Conservation (phyloP, 2,797 vertebrate genomes). For the Cryptoprocta ferox region DNA sequence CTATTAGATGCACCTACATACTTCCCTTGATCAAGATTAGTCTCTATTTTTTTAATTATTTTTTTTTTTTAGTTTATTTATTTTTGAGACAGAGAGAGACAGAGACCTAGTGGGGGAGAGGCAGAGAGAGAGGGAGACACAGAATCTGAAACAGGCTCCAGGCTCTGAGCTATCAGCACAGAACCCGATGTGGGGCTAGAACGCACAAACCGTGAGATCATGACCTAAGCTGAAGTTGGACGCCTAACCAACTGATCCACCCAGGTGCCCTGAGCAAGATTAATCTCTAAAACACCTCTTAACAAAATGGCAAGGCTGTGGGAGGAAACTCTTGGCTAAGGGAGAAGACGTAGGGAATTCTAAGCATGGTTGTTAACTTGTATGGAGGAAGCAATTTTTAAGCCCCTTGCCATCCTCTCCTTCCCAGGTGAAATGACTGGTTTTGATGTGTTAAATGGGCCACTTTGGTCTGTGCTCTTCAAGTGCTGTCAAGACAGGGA, state of each 20-base stretch:
- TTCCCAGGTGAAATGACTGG: not conserved
- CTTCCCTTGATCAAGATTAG: not conserved
- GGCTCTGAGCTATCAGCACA: too few species aligned
- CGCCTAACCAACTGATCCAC: too few species aligned
- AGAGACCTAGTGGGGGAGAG: too few species aligned
- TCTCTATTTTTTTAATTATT: not conserved
- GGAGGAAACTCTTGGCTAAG: not conserved
- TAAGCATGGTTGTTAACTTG: not conserved
- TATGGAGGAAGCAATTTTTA: not conserved
- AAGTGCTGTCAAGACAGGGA: not conserved
- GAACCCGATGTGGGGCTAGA: too few species aligned
- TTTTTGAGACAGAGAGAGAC: too few species aligned
- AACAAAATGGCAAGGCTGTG: not conserved
- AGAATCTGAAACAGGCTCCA: too few species aligned
- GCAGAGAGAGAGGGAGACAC: too few species aligned
- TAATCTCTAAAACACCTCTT: not conserved
- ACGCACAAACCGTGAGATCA: too few species aligned
- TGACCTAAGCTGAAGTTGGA: too few species aligned
- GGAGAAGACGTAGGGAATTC: not conserved
- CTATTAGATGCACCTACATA: not conserved
- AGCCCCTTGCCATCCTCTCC: not conserved
- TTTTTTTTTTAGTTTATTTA: too few species aligned
- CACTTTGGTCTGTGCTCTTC: not conserved
- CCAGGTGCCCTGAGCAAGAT: not conserved
- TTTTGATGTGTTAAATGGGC: not conserved